Evolutionary conservation across 2,797 vertebrate species (phyloP).

Genomic region (Tiaroga cobitis): DNA sequence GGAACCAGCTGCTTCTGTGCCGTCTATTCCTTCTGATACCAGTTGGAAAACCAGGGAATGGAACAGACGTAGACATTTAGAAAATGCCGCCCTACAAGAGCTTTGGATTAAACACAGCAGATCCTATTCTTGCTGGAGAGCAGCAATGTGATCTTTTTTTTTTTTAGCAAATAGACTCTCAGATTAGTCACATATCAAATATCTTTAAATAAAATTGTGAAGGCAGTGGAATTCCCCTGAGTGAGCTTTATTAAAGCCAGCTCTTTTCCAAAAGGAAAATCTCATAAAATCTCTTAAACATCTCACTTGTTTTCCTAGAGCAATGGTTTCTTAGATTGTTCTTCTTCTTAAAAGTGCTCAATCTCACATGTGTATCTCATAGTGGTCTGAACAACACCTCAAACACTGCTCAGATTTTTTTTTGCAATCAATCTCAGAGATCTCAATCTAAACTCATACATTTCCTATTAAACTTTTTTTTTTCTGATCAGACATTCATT

Average conservation of each 20-base stretch:
- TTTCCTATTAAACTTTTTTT: background rate
- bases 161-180: background rate
- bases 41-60: conserved; percentile 4
- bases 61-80: conserved; percentile 14
- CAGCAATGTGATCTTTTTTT: conserved; percentile 6
- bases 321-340: background rate
- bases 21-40: conserved; percentile 23
- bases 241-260: background rate
- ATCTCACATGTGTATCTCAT: background rate
- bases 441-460: background rate
- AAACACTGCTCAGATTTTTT: background rate
- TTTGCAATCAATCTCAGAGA: background rate
- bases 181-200: background rate
- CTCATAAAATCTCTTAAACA: background rate
- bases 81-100: background rate
- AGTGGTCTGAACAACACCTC: background rate
- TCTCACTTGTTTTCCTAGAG: background rate
- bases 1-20: conserved; percentile 28
- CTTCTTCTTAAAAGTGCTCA: background rate
- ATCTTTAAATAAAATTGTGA: background rate
- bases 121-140: conserved; percentile 36
- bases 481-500: background rate
- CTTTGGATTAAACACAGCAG: conserved; percentile 29
- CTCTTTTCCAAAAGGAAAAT: background rate
- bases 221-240: background rate